These are phyloP conservation scores for Tetramorium alpestre DNA, from an alignment of 1,140 invertebrate genomes.

Conservation along the genomic window DNA sequence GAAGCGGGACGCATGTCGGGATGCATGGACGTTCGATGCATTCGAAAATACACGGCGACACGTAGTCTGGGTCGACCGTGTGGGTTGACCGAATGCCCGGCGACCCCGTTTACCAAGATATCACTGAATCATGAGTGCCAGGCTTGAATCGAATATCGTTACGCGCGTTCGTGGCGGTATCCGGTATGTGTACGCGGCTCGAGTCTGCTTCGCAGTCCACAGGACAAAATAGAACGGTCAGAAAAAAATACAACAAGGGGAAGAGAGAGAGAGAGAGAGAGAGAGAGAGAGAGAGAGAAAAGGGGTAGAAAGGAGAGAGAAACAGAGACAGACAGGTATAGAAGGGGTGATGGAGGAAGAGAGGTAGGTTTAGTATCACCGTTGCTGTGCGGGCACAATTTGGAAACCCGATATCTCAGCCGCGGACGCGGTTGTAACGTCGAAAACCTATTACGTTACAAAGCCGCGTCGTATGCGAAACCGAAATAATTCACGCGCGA, in stretches of 20 bases:
- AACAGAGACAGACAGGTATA: background rate
- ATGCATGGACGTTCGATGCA: background rate
- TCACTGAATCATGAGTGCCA: conserved; percentile 54
- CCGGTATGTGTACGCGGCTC: conserved; percentile 20
- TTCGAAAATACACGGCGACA: conserved; percentile 43
- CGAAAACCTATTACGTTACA: conserved; percentile 73
- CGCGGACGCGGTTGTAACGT: conserved; percentile 61
- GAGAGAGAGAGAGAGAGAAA: background rate
- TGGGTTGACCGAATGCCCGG: conserved; percentile 27
- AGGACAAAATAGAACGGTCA: conserved; percentile 32
- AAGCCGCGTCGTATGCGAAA: conserved; percentile 65
- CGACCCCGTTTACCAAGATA: conserved; percentile 49
- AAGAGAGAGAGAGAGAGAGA: background rate
- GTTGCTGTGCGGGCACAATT: conserved; percentile 59
- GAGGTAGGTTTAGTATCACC: conserved; percentile 43
- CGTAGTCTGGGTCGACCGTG: conserved; percentile 35
- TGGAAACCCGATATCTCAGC: conserved; percentile 68
- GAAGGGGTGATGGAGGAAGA: background rate
- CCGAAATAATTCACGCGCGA: conserved; percentile 71
- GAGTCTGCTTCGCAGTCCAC: background rate
- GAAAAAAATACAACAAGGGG: background rate
- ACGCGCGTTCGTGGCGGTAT: conserved; percentile 20
- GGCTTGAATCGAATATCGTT: conserved; percentile 44
- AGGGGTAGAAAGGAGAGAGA: no score
- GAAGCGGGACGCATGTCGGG: background rate